phyloP scores from a whole-genome alignment of 2,888 invertebrate species.

The Lathronympha strigana region DNA sequence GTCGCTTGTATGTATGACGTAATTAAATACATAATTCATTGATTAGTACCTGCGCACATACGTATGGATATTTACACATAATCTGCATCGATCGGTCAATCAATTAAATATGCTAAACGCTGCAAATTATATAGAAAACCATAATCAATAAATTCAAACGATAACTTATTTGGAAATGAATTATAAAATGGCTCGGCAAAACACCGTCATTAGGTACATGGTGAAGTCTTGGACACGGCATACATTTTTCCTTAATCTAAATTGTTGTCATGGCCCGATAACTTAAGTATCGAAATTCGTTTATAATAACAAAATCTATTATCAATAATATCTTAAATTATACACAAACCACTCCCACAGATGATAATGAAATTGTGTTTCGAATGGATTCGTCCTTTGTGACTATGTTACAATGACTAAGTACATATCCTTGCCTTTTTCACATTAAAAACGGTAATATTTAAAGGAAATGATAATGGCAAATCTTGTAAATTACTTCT shows the following conservation, averaged over 20 bases:
- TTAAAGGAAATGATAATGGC: conserved; percentile 4
- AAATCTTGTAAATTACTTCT: conserved; percentile 61
- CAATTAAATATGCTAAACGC: not conserved
- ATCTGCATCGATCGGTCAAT: conserved; percentile 6
- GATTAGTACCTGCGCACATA: not conserved
- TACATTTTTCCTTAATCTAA: conserved; percentile 66
- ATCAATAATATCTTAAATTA: conserved; percentile 70
- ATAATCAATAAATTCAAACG: not conserved
- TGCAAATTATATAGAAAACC: conserved; percentile 16
- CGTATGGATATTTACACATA: conserved; percentile 12
- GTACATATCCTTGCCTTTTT: conserved; percentile 6
- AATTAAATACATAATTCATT: conserved; percentile 4
- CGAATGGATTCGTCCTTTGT: conserved; percentile 66
- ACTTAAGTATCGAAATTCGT: conserved; percentile 74
- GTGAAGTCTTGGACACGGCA: conserved; percentile 73
- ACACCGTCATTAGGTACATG: conserved; percentile 26
- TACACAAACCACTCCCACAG: conserved; percentile 78
- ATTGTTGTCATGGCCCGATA: conserved; percentile 81
- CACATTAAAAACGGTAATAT: not conserved
- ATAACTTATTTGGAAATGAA: conserved; percentile 19
- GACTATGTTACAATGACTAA: conserved; percentile 75
- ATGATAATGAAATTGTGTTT: conserved; percentile 69
- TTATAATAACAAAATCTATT: conserved; percentile 71
- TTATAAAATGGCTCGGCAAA: conserved; percentile 22
- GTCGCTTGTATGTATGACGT: conserved; percentile 6